Evolutionary conservation across 1,140 invertebrate species (phyloP).

Genomic region (Penaeus indicus): DNA sequence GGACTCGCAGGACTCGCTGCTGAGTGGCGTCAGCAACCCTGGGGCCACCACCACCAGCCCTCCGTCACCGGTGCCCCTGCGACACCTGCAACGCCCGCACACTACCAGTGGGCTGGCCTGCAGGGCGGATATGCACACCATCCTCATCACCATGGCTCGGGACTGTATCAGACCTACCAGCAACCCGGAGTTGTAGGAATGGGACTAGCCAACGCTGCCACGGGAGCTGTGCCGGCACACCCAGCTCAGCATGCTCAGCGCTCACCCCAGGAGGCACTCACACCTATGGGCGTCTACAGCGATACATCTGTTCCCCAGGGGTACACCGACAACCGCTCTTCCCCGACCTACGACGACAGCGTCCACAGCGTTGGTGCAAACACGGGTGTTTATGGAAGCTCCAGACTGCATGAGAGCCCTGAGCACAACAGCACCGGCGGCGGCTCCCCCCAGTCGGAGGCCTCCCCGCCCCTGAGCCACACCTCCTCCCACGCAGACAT

Average conservation of each 20-base stretch:
- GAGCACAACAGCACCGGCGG: slow-evolving; percentile 36
- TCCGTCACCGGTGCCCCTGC: neutral
- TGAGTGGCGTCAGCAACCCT: slow-evolving; percentile 32
- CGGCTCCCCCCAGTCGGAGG: slow-evolving; percentile 41
- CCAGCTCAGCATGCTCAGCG: slow-evolving; percentile 16
- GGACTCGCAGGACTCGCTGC: slow-evolving; percentile 17
- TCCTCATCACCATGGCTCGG: neutral
- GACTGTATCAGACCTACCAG: slow-evolving; percentile 39
- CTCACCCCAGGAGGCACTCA: slow-evolving; percentile 23
- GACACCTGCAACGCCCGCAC: slow-evolving; percentile 1
- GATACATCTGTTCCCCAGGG: slow-evolving; percentile 7
- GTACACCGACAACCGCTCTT: slow-evolving; percentile 30
- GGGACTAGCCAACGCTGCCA: neutral
- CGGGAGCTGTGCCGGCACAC: neutral
- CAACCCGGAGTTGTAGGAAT: neutral
- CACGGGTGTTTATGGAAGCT: neutral
- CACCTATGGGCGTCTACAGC: slow-evolving; percentile 27
- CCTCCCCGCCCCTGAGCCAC: slow-evolving; percentile 29
- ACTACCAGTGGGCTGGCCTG: slow-evolving; percentile 39
- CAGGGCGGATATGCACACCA: slow-evolving; percentile 39
- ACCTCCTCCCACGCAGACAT: slow-evolving; percentile 6
- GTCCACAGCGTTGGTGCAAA: neutral
- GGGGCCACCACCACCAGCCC: slow-evolving; percentile 27
- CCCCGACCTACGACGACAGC: slow-evolving; percentile 14
- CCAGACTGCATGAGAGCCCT: slow-evolving; percentile 25